Evolutionary conservation across 2,888 invertebrate genomes (phyloP).

Genomic region (Chymomyza amoena): DNA sequence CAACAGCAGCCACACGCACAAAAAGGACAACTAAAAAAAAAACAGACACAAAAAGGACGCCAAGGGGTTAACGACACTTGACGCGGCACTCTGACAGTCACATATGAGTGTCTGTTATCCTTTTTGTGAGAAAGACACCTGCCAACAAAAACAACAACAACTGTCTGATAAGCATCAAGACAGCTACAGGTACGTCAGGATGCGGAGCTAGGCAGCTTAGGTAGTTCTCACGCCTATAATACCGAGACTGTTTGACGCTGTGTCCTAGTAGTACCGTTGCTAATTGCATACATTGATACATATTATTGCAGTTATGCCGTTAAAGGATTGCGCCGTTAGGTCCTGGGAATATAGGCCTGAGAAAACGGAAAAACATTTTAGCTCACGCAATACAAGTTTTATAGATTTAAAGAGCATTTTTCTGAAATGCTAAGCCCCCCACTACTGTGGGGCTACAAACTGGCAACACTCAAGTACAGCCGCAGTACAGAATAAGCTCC

Average conservation of each 20-base stretch:
- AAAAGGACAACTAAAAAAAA: slow-evolving; percentile 1
- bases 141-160: slow-evolving; percentile 28
- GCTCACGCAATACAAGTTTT: neutral
- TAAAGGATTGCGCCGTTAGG: slow-evolving; percentile 51
- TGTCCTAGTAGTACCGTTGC: neutral
- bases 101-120: neutral
- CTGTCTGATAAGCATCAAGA: slow-evolving; percentile 40
- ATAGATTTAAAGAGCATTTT: too few relatives aligned
- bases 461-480: too few relatives aligned
- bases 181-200: slow-evolving; percentile 38
- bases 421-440: too few relatives aligned
- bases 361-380: slow-evolving; percentile 32
- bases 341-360: slow-evolving; percentile 35
- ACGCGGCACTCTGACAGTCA: slow-evolving; percentile 3
- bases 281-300: neutral
- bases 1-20: neutral
- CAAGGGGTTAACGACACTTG: slow-evolving; percentile 57
- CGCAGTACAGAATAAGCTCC: too few relatives aligned
- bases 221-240: neutral
- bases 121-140: slow-evolving; percentile 57
- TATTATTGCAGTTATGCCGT: slow-evolving; percentile 57
- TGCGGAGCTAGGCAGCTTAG: neutral
- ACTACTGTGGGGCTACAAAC: too few relatives aligned
- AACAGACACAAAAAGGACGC: neutral
- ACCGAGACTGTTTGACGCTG: neutral